Base-by-base conservation (phyloP, 2,113 vertebrate genomes). In the Salvelinus namaycush region DNA sequence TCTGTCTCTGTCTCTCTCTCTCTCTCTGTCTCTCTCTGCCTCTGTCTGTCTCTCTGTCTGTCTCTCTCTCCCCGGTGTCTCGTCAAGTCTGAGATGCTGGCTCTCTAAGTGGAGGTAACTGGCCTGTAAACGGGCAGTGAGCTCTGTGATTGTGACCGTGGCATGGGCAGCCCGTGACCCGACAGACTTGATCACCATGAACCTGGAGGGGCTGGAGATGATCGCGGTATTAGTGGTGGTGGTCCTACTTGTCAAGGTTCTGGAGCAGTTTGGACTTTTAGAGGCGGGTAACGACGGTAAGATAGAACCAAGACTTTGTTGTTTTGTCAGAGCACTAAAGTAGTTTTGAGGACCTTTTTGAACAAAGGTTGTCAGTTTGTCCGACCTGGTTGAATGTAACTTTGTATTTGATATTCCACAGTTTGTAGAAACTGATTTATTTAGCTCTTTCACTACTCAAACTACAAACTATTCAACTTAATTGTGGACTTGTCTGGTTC, bases 131-230 rank as follows among this genome's bases (percentile, higher is more conserved):
- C 89, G 34, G 86, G 88, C 80, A 92, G 92, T 82, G 88, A 31
- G 84, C 74, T 83, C 87, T 89, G 86, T 84, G 73, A 90, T 90
- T 90, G 79, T 27, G 90, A 93, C 85, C 4, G 76, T 83, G 88
- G 90, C 92, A 89, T 88, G 89, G 89, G 87, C 88, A 91, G 90
- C 93, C 89, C 90, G 94, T 97, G 96, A 96, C 93, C 94, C 90
- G 90, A 86, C 92, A 62, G 75, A 77, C 80, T 89, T 83, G 84
- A 80, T 93, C 92, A 93, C 84, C 93, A 97, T 99, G 97, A 98
- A 98, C 95, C 94, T 98, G 93, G 97, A 99, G 92, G 97, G 97
- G 83, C 96, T 99, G 90, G 97, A 99, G 86, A 99, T 99, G 97
- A 98, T 99, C 84, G 97, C 93, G 0, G 97, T 99, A 84, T 92